A percentile compares a stretch with the other conserved stretches of the same genome.
Evolutionary conservation across 2,888 invertebrate genomes (phyloP).

Genomic region (Criorhina ranunculi): DNA sequence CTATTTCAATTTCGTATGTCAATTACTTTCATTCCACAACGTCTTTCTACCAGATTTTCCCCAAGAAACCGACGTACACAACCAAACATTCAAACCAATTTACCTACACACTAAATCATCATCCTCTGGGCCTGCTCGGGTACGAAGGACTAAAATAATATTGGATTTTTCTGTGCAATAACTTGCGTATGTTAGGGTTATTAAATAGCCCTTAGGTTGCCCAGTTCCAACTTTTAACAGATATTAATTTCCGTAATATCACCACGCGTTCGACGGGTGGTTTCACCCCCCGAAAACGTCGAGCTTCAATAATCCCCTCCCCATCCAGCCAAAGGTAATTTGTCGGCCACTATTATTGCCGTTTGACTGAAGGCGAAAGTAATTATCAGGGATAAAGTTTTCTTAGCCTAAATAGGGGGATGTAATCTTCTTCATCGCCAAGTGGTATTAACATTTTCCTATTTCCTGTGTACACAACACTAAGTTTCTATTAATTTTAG

Average conservation of each 20-base stretch:
- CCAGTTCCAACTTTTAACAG: conserved; percentile 54
- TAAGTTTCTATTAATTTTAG: conserved; percentile 10
- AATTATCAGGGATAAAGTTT: conserved; percentile 64
- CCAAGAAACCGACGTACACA: neutral
- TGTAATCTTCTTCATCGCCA: conserved; percentile 40
- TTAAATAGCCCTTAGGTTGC: conserved; percentile 51
- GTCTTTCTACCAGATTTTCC: neutral
- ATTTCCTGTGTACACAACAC: conserved; percentile 47
- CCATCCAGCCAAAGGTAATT: conserved; percentile 52
- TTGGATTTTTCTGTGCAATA: conserved; percentile 51
- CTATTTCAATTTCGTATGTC: neutral
- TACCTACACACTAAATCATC: conserved; percentile 24
- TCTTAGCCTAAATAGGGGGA: conserved; percentile 46
- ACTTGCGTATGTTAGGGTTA: conserved; percentile 46
- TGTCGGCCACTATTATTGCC: conserved; percentile 57
- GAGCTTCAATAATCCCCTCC: conserved; percentile 36
- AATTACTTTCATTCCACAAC: neutral
- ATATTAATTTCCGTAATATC: conserved; percentile 62
- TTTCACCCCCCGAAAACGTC: conserved; percentile 3
- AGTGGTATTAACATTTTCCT: conserved; percentile 44
- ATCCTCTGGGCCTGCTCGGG: conserved; percentile 1
- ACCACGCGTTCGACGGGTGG: conserved; percentile 32
- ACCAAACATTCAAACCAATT: neutral
- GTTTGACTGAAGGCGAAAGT: conserved; percentile 53
- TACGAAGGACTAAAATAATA: conserved; percentile 54